A percentile compares a stretch with the other conserved stretches of the same genome.
phyloP scores from a whole-genome alignment of 2,113 vertebrate genomes.

The Procavia capensis region DNA sequence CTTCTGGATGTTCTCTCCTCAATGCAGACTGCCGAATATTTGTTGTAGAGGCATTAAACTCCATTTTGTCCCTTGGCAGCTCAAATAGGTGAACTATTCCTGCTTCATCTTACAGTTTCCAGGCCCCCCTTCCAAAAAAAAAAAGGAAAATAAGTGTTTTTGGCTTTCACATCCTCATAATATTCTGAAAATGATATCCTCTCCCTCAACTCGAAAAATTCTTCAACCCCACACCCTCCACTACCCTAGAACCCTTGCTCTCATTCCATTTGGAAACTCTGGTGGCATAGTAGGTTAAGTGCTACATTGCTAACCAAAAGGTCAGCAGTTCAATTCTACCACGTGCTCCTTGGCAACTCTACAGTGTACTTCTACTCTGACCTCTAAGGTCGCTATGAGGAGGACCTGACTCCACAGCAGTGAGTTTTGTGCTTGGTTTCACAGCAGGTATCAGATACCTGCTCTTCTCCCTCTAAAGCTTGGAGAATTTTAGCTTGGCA shows the following conservation, averaged over 20 bases:
- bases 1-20: neutral
- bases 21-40: neutral
- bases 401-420: too few species aligned
- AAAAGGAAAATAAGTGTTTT: neutral
- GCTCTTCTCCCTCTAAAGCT: neutral
- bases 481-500: neutral
- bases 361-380: too few species aligned
- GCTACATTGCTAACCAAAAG: too few species aligned
- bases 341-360: too few species aligned
- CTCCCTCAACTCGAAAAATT: neutral
- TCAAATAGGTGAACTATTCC: neutral
- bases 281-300: too few species aligned
- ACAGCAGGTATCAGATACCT: too few species aligned
- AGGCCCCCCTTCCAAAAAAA: too few species aligned
- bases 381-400: too few species aligned
- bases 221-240: fast-evolving
- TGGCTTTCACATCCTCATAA: neutral
- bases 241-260: neutral
- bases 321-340: too few species aligned
- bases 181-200: neutral
- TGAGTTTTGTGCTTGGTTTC: too few species aligned
- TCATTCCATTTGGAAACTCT: too few species aligned
- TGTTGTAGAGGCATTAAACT: neutral
- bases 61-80: neutral
- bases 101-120: neutral